Conservation (phyloP, 2,888 invertebrate genomes). For the Stenoptilia bipunctidactyla region DNA sequence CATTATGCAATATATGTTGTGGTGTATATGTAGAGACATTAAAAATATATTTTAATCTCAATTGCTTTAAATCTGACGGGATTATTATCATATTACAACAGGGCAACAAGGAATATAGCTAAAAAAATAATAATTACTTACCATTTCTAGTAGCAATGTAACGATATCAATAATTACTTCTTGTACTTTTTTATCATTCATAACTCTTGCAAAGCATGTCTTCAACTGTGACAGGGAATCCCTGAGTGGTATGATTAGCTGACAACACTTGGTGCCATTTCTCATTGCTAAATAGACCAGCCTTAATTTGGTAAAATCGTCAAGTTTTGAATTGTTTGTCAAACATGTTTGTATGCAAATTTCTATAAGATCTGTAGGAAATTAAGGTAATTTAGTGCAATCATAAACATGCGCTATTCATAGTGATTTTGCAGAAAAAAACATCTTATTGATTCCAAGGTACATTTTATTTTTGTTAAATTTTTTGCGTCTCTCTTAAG, state of each 20-base stretch:
- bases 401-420: no score
- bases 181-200: constrained; percentile 46
- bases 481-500: no score
- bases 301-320: constrained; percentile 49
- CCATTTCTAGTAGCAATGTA: constrained; percentile 39
- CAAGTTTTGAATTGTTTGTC: constrained; percentile 32
- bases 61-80: no score
- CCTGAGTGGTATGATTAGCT: constrained; percentile 41
- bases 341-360: constrained; percentile 33
- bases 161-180: constrained; percentile 48
- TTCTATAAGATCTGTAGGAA: constrained; percentile 50
- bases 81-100: no score
- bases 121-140: constrained; percentile 27
- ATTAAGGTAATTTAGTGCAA: no score
- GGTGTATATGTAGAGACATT: no score
- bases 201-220: constrained; percentile 31
- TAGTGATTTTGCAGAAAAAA: no score
- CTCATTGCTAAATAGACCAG: constrained; percentile 51
- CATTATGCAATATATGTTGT: no score
- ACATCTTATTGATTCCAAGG: no score
- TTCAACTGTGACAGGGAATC: constrained; percentile 36
- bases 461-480: no score
- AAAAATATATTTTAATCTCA: no score
- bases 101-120: no score
- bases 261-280: constrained; percentile 47